phyloP scores from a whole-genome alignment of 64 coral and sea anemone species.

The Cladopsammia gracilis region DNA sequence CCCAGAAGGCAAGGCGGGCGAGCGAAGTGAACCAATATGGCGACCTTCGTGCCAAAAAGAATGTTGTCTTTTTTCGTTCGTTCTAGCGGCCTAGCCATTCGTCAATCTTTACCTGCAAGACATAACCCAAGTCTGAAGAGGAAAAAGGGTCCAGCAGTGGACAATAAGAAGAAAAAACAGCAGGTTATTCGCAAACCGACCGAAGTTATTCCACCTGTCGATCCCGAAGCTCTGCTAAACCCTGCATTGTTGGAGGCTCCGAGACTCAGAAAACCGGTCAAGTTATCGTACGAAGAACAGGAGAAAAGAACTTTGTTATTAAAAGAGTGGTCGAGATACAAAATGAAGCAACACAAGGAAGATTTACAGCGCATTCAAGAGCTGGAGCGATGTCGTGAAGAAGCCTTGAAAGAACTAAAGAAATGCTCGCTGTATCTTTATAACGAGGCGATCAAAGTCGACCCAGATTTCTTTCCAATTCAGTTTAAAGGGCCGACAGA shows the following conservation, averaged over 20 bases:
- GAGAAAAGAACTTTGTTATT: conserved; percentile 84
- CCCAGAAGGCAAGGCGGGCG: too few species aligned
- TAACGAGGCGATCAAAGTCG: conserved; percentile 88
- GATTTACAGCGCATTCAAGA: conserved; percentile 95
- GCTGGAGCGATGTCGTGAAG: conserved; percentile 82
- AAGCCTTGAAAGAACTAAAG: conserved; percentile 94
- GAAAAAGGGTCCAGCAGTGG: conserved; percentile 76
- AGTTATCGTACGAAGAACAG: conserved; percentile 74
- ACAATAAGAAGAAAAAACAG: conserved; percentile 66
- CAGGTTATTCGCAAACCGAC: conserved; percentile 72
- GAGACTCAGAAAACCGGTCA: conserved; percentile 50
- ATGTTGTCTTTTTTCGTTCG: conserved; percentile 76
- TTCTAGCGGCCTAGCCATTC: conserved; percentile 66
- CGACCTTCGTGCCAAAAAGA: conserved; percentile 47
- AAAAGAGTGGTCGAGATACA: conserved; percentile 96
- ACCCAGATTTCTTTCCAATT: conserved; percentile 84
- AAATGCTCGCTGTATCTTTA: conserved; percentile 89
- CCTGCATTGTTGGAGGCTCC: conserved; percentile 59
- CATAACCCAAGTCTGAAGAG: conserved; percentile 89
- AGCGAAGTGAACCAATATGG: conserved; percentile 71
- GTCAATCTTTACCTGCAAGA: conserved; percentile 63
- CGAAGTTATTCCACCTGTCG: conserved; percentile 84
- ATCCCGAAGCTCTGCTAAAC: conserved; percentile 75
- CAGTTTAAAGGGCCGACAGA: conserved; percentile 94
- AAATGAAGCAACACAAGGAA: conserved; percentile 94